These are phyloP conservation scores for Sebastes aleutianus DNA, from an alignment of 2,797 vertebrate species.

Conservation along the genomic window DNA sequence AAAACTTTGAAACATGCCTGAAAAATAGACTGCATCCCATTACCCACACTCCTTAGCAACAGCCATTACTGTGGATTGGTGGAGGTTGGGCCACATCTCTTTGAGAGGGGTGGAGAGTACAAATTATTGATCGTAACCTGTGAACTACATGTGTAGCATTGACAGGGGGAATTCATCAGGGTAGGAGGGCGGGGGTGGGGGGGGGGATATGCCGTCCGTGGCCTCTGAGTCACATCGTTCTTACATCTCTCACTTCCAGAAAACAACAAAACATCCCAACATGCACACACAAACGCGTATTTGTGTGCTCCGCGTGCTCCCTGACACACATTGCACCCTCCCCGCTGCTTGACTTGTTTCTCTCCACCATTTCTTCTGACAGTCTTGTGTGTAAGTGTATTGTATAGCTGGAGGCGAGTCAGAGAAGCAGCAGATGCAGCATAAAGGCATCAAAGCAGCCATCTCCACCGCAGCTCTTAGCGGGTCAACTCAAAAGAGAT, in stretches of 20 bases:
- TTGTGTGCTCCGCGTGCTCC: background rate
- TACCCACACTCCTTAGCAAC: conserved; percentile 45
- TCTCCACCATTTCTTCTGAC: conserved; percentile 45
- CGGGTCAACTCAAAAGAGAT: conserved; percentile 63
- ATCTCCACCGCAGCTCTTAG: conserved; percentile 57
- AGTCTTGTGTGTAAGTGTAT: conserved; percentile 39
- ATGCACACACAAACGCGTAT: background rate
- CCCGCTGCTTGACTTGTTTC: conserved; percentile 31
- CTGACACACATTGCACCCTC: conserved; percentile 24
- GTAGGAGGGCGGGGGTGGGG: background rate
- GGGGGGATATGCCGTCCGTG: background rate
- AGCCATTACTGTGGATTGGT: conserved; percentile 38
- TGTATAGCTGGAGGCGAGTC: conserved; percentile 68
- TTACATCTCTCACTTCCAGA: conserved; percentile 34
- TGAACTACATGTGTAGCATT: conserved; percentile 77
- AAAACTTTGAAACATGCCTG: conserved; percentile 50
- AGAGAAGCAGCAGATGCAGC: conserved; percentile 48
- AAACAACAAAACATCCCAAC: conserved; percentile 27
- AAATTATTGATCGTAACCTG: conserved; percentile 72
- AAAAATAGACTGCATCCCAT: conserved; percentile 52
- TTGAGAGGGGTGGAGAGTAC: conserved; percentile 41
- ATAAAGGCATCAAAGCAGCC: conserved; percentile 67
- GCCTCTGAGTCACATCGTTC: conserved; percentile 36
- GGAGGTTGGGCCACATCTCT: conserved; percentile 39
- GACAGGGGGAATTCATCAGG: conserved; percentile 62